These are phyloP conservation scores for Hucho hucho DNA, from an alignment of 2,113 vertebrate genomes.

Conservation along the genomic window DNA sequence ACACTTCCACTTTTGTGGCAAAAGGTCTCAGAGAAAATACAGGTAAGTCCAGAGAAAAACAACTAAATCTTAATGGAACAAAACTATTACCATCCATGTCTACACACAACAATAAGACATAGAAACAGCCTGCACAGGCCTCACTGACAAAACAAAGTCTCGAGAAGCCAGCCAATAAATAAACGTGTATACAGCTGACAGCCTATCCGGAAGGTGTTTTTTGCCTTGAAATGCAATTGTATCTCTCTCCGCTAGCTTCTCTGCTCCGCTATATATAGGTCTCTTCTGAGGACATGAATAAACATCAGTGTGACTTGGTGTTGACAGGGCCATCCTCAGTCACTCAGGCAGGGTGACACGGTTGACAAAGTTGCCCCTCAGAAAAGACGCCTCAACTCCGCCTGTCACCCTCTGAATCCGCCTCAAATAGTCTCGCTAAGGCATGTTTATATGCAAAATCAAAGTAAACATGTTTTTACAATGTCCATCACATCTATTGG, in stretches of 20 bases:
- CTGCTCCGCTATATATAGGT: constrained; percentile 18
- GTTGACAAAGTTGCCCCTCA: constrained; percentile 34
- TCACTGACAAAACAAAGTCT: neutral
- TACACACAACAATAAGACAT: neutral
- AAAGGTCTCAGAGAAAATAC: neutral
- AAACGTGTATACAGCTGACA: neutral
- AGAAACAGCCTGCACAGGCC: neutral
- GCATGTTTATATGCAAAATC: constrained; percentile 1
- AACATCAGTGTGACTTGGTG: constrained; percentile 26
- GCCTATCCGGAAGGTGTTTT: constrained; percentile 1
- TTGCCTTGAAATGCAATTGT: neutral
- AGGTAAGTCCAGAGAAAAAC: too few species aligned
- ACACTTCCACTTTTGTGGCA: neutral
- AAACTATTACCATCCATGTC: neutral
- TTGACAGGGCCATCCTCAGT: constrained; percentile 33
- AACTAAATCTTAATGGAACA: neutral
- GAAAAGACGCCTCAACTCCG: constrained; percentile 9
- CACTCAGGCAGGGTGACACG: constrained; percentile 37
- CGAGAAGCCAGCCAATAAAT: too few species aligned
- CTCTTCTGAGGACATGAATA: constrained; percentile 37
- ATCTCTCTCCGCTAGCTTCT: neutral
- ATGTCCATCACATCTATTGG: constrained; percentile 3
- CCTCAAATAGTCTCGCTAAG: constrained; percentile 27
- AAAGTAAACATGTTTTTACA: constrained; percentile 9
- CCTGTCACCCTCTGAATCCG: constrained; percentile 34